Percentiles rank a stretch among this genome's conserved stretches.
phyloP scores from a whole-genome alignment of 2,113 vertebrate genomes.

The Anthoscopus minutus region DNA sequence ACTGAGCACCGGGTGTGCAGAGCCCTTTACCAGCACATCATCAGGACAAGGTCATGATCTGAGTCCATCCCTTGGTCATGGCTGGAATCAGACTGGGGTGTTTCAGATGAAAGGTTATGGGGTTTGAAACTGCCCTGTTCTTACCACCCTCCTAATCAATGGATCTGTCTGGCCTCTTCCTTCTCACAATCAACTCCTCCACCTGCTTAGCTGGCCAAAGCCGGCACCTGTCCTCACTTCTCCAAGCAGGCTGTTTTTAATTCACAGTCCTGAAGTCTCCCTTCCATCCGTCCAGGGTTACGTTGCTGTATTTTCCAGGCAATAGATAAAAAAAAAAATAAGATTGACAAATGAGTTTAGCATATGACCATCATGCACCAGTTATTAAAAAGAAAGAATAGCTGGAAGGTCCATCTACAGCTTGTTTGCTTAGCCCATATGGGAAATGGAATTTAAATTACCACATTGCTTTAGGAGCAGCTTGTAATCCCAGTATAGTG shows the following conservation, averaged over 20 bases:
- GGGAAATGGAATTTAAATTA: slow-evolving; percentile 47
- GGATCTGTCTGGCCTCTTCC: neutral
- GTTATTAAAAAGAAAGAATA: neutral
- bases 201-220: neutral
- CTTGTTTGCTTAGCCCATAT: neutral
- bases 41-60: slow-evolving; percentile 24
- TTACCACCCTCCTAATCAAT: neutral
- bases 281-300: neutral
- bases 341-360: slow-evolving; percentile 30
- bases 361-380: neutral
- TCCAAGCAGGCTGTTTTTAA: neutral
- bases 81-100: neutral
- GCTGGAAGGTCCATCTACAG: slow-evolving; percentile 22
- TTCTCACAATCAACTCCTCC: neutral
- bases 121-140: neutral
- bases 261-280: neutral
- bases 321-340: slow-evolving; percentile 23
- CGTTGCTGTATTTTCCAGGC: slow-evolving; percentile 3
- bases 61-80: neutral
- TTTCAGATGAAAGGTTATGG: slow-evolving; percentile 1
- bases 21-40: slow-evolving; percentile 42
- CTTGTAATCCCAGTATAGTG: neutral
- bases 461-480: neutral
- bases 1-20: neutral
- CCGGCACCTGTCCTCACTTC: neutral